These are phyloP conservation scores for Pangasianodon hypophthalmus DNA, from an alignment of 2,113 vertebrate genomes.

Conservation along the genomic window DNA sequence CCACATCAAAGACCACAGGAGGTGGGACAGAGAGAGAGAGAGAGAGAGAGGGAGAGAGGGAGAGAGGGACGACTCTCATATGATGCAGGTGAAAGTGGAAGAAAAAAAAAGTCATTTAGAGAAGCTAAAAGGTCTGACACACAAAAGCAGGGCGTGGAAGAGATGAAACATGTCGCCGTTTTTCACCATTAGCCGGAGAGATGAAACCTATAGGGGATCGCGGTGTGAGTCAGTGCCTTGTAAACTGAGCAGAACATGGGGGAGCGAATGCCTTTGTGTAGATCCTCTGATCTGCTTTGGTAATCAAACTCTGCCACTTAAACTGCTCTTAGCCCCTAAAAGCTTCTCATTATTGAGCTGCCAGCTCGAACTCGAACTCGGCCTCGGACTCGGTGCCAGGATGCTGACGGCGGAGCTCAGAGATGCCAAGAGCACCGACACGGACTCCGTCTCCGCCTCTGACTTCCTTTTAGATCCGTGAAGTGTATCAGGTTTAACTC, in stretches of 20 bases:
- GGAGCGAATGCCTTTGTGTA: conserved; percentile 63
- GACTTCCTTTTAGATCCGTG: conserved; percentile 35
- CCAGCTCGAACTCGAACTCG: conserved; percentile 61
- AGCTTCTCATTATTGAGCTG: conserved; percentile 67
- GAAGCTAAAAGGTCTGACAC: conserved; percentile 36
- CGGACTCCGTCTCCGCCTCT: background rate
- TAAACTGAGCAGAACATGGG: conserved; percentile 61
- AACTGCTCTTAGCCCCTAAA: conserved; percentile 63
- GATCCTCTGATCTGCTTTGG: conserved; percentile 67
- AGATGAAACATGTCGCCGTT: conserved; percentile 44
- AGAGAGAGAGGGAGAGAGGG: background rate
- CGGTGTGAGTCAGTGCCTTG: conserved; percentile 61
- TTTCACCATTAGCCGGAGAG: conserved; percentile 50
- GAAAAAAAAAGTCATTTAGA: conserved; percentile 40
- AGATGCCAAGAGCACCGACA: conserved; percentile 23
- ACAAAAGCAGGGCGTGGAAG: conserved; percentile 31
- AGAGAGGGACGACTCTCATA: background rate
- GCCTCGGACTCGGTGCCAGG: conserved; percentile 8
- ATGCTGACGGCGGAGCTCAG: background rate
- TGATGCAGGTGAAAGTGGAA: conserved; percentile 49
- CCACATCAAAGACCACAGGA: conserved; percentile 41
- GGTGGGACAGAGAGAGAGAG: background rate
- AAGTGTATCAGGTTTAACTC: background rate
- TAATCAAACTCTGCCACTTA: conserved; percentile 75
- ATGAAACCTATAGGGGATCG: conserved; percentile 51